A percentile compares a stretch with the other conserved stretches of the same genome.
Conservation (phyloP, 2,888 invertebrate genomes). For the Aphodius sticticus region DNA sequence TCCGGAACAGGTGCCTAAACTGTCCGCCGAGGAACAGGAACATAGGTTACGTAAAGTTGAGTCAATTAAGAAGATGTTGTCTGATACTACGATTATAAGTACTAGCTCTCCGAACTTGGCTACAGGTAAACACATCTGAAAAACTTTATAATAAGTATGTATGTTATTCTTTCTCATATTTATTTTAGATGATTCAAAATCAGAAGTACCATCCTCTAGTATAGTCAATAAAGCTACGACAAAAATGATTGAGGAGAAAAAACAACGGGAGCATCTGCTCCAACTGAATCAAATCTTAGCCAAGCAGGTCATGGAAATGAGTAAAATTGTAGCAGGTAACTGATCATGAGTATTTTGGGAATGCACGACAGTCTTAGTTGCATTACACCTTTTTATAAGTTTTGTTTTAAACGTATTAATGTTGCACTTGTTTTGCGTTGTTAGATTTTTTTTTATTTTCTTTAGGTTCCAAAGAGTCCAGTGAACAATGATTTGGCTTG, state of each 20-base stretch:
- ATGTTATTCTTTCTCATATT: background rate
- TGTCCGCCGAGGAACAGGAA: slow-evolving; percentile 85
- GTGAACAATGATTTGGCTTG: slow-evolving; percentile 52
- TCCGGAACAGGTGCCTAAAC: slow-evolving; percentile 87
- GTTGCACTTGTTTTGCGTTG: slow-evolving; percentile 33
- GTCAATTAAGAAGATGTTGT: slow-evolving; percentile 89
- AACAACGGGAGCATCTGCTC: slow-evolving; percentile 87
- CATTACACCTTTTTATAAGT: slow-evolving; percentile 24
- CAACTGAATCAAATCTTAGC: slow-evolving; percentile 92
- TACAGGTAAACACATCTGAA: slow-evolving; percentile 27
- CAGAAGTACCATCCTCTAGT: slow-evolving; percentile 46
- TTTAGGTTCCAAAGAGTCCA: slow-evolving; percentile 57
- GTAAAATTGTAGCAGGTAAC: slow-evolving; percentile 94
- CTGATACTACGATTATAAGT: slow-evolving; percentile 70
- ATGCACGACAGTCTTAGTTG: slow-evolving; percentile 27
- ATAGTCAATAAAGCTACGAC: slow-evolving; percentile 56
- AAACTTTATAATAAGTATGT: background rate
- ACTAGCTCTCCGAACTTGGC: slow-evolving; percentile 52
- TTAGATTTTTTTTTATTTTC: slow-evolving; percentile 47
- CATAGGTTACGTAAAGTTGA: slow-evolving; percentile 88
- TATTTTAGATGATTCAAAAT: slow-evolving; percentile 48
- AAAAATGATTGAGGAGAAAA: slow-evolving; percentile 77
- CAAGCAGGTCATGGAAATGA: slow-evolving; percentile 93
- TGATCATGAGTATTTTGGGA: slow-evolving; percentile 38
- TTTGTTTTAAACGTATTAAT: slow-evolving; percentile 39